Evolutionary conservation across 2,888 invertebrate genomes (phyloP).

Genomic region (Cataglyphis rosenhaueri): DNA sequence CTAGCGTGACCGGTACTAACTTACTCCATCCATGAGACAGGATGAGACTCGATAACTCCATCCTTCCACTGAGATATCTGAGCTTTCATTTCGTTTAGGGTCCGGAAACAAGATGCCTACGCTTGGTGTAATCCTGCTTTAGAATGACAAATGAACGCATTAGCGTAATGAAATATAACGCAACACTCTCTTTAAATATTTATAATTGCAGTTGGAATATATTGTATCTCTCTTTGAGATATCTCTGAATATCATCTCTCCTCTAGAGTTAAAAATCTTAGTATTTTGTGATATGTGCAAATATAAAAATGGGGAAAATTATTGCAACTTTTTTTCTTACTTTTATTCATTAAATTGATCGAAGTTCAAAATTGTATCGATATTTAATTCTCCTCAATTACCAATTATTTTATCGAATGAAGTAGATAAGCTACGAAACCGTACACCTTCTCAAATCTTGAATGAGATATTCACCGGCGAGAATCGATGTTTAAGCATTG

Average conservation of each 20-base stretch:
- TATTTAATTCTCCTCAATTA: neutral
- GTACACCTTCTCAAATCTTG: slow-evolving; percentile 1
- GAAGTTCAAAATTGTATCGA: neutral
- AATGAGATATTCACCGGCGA: neutral
- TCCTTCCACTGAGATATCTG: slow-evolving; percentile 38
- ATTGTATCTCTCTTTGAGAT: neutral
- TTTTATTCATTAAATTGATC: neutral
- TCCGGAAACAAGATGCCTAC: slow-evolving; percentile 49
- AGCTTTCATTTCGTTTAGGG: slow-evolving; percentile 41
- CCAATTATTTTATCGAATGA: neutral
- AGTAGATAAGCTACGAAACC: neutral
- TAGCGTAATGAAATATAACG: slow-evolving; percentile 29
- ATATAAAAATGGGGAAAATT: neutral
- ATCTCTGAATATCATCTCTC: neutral
- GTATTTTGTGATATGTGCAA: neutral
- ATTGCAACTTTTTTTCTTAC: neutral
- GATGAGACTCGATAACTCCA: slow-evolving; percentile 55
- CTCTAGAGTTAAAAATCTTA: neutral
- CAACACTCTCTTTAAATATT: slow-evolving; percentile 27
- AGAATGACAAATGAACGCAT: slow-evolving; percentile 39
- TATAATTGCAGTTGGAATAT: slow-evolving; percentile 7
- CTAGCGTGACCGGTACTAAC: slow-evolving; percentile 57
- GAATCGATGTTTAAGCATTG: slow-evolving; percentile 34
- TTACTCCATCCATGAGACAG: slow-evolving; percentile 44
- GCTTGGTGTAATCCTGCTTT: slow-evolving; percentile 47